Evolutionary conservation across 2,113 vertebrate genomes (phyloP), one percentile per base, ranked within the genome.

Genomic region (Capreolus pygargus): DNA sequence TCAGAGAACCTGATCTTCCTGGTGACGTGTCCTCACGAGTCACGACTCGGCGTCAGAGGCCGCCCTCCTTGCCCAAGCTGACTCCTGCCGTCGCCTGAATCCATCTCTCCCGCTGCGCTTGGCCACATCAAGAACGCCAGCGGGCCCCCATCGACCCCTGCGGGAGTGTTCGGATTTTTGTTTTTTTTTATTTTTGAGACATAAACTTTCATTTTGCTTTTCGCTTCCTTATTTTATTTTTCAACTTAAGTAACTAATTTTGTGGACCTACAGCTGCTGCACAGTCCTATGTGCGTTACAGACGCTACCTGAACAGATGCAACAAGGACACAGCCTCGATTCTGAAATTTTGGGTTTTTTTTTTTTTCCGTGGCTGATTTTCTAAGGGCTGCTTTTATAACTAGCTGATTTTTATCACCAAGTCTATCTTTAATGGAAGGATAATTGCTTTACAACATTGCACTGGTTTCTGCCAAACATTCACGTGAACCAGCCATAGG

Each of bases 31-130:
- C 94, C 82, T n/a, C 8, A 13, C 0, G 55, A 47, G 76, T 60
- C 88, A 6, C 88, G 85, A 91, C 33, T 90, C 98, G 86, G 33
- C 60, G 81, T 95, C 95, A 83, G 9, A 43, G 58, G 39, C 13
- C 39, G 21, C 11, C 83, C 79, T 27, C 95, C 81, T 28, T 27
- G 6, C 78, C 94, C 76, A 92, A 81, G 61, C 45, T 19, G 45
- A 96, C 95, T 96, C 94, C 97, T 76, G 93, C 96, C 36, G 93
- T 67, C 93, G 92, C 54, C 27, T 28, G 84, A 92, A 30, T 50
- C 67, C 28, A 0, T 28, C 14, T 55, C 70, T 83, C 10, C 39
- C 47, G 94, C 79, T 79, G 84, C 79, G 0, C 50, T 82, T 21
- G 2, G 36, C 27, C 23, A 43, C 39, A 47, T 1, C 4, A 0